Evolutionary conservation across 2,113 vertebrate species (phyloP).

Genomic region (Sitta europaea): DNA sequence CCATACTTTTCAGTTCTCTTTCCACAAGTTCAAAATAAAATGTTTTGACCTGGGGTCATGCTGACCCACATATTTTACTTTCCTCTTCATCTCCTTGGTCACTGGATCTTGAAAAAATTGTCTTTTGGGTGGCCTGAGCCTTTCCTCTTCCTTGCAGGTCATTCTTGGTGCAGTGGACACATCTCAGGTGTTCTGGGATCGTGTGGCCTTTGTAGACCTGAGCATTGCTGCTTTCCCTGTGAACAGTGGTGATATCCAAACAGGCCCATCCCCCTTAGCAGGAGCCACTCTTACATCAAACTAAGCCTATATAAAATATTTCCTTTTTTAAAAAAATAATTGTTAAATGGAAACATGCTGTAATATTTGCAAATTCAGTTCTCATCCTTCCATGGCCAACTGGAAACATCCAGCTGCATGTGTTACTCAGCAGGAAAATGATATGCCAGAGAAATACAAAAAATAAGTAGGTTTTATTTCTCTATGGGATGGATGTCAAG

Average conservation of each 20-base stretch:
- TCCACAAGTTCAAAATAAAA: not conserved
- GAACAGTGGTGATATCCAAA: not conserved
- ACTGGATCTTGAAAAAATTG: not conserved
- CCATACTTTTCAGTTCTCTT: not conserved
- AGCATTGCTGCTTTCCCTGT: not conserved
- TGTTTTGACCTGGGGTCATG: not conserved
- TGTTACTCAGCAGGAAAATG: not conserved
- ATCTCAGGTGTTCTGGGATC: not conserved
- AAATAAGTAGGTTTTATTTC: not conserved
- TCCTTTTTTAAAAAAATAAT: not conserved
- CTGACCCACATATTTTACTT: not conserved
- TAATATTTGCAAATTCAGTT: not conserved
- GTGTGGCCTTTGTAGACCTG: not conserved
- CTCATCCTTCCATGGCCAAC: not conserved
- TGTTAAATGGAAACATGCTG: not conserved
- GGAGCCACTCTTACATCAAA: not conserved
- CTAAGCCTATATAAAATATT: not conserved
- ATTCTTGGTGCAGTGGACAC: not conserved
- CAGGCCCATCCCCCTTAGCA: not conserved
- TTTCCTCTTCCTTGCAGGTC: not conserved
- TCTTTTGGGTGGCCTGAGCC: not conserved
- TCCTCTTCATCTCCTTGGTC: not conserved
- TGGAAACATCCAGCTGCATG: not conserved
- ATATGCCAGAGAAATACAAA: not conserved
- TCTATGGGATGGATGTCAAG: not conserved